A percentile compares a stretch with the other conserved stretches of the same genome.
Evolutionary conservation across 2,797 vertebrate species (phyloP).

Genomic region (Falco naumanni): DNA sequence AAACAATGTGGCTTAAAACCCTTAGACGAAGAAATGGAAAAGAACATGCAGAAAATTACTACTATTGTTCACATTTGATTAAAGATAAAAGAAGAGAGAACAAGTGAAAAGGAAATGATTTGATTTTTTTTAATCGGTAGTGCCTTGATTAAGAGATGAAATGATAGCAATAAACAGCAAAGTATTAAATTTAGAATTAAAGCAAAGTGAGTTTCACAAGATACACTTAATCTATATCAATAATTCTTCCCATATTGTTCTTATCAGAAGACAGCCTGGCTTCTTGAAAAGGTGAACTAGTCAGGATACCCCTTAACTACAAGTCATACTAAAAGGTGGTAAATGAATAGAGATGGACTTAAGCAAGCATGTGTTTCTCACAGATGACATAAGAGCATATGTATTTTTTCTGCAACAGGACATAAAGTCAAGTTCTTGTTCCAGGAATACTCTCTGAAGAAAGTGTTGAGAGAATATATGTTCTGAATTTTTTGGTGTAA

Average conservation of each 20-base stretch:
- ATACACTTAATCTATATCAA: background rate
- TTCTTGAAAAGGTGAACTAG: background rate
- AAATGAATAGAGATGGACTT: background rate
- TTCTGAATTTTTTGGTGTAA: background rate
- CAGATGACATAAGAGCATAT: background rate
- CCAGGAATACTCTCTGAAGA: background rate
- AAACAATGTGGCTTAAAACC: conserved; percentile 4
- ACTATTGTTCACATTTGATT: conserved; percentile 48
- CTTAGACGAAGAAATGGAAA: background rate
- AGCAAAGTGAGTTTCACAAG: background rate
- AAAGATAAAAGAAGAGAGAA: background rate
- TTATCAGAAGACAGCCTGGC: background rate
- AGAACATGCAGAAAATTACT: background rate
- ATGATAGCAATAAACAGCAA: background rate
- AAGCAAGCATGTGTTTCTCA: background rate
- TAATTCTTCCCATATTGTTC: background rate
- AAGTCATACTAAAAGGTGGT: background rate
- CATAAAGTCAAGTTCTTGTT: background rate
- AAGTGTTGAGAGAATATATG: background rate
- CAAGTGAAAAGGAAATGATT: background rate
- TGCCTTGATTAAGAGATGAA: conserved; percentile 6
- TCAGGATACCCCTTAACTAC: background rate
- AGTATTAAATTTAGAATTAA: background rate
- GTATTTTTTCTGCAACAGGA: background rate
- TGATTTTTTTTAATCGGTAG: background rate